Conservation (phyloP, 1,140 invertebrate species). For the Tigriopus japonicus region DNA sequence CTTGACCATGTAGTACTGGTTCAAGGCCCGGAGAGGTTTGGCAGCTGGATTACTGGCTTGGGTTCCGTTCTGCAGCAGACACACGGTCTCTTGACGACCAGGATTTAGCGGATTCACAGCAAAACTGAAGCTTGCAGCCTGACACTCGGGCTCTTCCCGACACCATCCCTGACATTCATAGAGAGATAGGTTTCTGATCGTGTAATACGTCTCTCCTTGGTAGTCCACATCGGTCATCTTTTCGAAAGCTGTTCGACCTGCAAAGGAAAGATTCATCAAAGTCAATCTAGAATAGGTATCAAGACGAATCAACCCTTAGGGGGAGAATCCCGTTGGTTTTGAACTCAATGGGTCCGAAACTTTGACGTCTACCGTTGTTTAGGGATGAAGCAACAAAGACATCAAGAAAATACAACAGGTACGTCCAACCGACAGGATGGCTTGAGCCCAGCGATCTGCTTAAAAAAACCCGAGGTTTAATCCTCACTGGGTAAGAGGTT, state of each 20-base stretch:
- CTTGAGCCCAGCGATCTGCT: no score
- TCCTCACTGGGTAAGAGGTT: no score
- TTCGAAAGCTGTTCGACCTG: conserved; percentile 60
- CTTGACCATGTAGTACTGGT: conserved; percentile 90
- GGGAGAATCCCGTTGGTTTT: no score
- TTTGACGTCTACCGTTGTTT: no score
- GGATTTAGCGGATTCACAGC: not conserved
- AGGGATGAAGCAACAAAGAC: no score
- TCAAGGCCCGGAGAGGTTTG: conserved; percentile 55
- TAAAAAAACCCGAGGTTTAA: no score
- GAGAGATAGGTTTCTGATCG: conserved; percentile 68
- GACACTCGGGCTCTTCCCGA: conserved; percentile 69
- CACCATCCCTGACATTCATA: conserved; percentile 91
- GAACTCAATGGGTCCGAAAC: no score
- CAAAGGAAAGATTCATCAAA: no score
- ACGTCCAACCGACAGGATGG: no score
- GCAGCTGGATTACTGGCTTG: conserved; percentile 65
- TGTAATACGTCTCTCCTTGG: conserved; percentile 72
- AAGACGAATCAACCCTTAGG: no score
- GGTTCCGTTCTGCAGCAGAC: conserved; percentile 78
- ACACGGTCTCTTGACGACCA: conserved; percentile 74
- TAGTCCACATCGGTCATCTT: conserved; percentile 82
- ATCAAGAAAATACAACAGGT: no score
- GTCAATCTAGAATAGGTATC: no score
- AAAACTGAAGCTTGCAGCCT: conserved; percentile 61